These are phyloP conservation scores for Cerastis rubricosa DNA, from an alignment of 2,888 invertebrate genomes.

Conservation along the genomic window DNA sequence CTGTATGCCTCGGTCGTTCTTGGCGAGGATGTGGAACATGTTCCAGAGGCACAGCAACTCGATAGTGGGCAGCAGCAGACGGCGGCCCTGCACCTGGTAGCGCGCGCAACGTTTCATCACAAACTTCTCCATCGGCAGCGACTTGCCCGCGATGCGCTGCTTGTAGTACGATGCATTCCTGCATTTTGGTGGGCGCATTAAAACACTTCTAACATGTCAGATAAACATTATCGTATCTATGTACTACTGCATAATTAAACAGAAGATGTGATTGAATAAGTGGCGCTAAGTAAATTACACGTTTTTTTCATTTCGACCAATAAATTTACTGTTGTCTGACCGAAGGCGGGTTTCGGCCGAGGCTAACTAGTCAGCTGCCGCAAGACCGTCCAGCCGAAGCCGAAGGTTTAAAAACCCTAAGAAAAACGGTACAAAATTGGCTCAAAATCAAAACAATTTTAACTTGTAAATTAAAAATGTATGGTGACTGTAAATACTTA, in stretches of 20 bases:
- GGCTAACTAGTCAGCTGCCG: no score
- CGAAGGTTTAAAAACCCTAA: no score
- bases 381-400: no score
- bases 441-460: no score
- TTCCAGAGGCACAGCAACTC: constrained; percentile 98
- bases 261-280: background rate
- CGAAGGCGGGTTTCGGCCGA: no score
- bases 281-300: background rate
- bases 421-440: no score
- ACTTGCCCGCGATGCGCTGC: constrained; percentile 98
- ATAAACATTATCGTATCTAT: background rate
- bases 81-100: constrained; percentile 93
- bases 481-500: no score
- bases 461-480: no score
- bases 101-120: constrained; percentile 96
- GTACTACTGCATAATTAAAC: background rate
- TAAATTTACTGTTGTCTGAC: no score
- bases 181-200: constrained; percentile 50
- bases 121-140: constrained; percentile 99
- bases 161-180: constrained; percentile 95
- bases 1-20: constrained; percentile 92
- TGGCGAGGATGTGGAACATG: constrained; percentile 95
- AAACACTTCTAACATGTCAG: background rate
- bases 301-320: background rate
- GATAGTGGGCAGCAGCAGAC: constrained; percentile 95